Evolutionary conservation across 2,113 vertebrate species (phyloP).

Genomic region (Cyrtonyx montezumae): DNA sequence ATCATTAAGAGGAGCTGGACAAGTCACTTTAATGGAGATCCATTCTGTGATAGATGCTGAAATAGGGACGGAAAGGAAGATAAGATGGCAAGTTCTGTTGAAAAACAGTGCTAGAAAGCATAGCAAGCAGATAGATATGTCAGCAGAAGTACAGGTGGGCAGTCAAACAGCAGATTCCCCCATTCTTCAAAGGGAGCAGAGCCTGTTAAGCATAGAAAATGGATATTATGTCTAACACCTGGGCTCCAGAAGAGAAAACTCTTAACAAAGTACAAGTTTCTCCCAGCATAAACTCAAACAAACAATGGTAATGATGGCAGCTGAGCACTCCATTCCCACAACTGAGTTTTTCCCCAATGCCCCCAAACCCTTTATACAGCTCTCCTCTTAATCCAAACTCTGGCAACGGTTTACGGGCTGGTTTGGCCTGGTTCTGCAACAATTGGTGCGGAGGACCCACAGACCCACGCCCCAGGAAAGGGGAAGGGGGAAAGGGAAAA

Average conservation of each 20-base stretch:
- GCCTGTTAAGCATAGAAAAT: not conserved
- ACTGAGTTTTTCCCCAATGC: not conserved
- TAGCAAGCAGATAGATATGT: not conserved
- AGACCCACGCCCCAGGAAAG: no score
- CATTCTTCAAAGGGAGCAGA: no score
- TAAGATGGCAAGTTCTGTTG: not conserved
- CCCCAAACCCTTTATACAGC: not conserved
- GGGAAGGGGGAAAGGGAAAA: no score
- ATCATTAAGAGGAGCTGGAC: not conserved
- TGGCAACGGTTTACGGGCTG: no score
- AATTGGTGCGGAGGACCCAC: no score
- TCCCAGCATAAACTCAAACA: not conserved
- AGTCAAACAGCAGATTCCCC: not conserved
- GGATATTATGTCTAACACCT: not conserved
- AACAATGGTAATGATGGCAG: not conserved
- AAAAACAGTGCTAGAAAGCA: not conserved
- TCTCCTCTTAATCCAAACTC: not conserved
- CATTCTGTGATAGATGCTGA: not conserved
- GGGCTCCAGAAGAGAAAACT: not conserved
- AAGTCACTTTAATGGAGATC: not conserved
- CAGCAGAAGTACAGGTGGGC: not conserved
- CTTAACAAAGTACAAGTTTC: not conserved
- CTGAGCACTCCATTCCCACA: no score
- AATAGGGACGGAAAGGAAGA: no score
- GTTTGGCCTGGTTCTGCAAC: no score